These are phyloP conservation scores for Cylas formicarius DNA, from an alignment of 1,140 invertebrate species.

Conservation along the genomic window DNA sequence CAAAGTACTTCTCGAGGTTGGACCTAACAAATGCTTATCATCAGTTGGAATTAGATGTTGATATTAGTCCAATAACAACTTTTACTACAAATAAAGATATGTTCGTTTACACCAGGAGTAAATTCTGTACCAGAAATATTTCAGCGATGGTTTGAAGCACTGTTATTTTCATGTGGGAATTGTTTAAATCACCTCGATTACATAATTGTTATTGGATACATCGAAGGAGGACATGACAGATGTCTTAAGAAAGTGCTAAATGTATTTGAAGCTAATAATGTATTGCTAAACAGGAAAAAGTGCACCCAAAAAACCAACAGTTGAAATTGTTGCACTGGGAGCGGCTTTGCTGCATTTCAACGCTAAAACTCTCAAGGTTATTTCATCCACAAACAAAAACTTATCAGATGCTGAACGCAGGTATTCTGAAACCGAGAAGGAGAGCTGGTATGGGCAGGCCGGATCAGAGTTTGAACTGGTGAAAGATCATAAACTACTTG, in stretches of 20 bases:
- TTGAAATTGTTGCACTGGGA: slow-evolving; percentile 35
- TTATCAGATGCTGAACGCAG: slow-evolving; percentile 37
- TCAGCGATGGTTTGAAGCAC: slow-evolving; percentile 14
- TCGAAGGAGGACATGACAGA: slow-evolving; percentile 12
- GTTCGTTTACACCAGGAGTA: slow-evolving; percentile 35
- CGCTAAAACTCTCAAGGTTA: slow-evolving; percentile 27
- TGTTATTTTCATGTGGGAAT: slow-evolving; percentile 12
- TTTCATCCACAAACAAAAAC: slow-evolving; percentile 40
- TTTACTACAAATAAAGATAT: slow-evolving; percentile 37
- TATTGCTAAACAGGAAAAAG: slow-evolving; percentile 24
- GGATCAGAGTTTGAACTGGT: slow-evolving; percentile 18
- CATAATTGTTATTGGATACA: slow-evolving; percentile 15
- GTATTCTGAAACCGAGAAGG: slow-evolving; percentile 43
- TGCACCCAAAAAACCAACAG: slow-evolving; percentile 6
- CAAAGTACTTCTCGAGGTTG: slow-evolving; percentile 18
- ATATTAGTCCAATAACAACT: slow-evolving; percentile 37
- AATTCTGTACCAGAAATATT: slow-evolving; percentile 23
- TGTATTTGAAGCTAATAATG: slow-evolving; percentile 15
- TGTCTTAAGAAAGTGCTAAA: slow-evolving; percentile 16
- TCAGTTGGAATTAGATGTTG: slow-evolving; percentile 17
- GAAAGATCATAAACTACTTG: too few relatives aligned
- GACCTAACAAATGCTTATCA: slow-evolving; percentile 18
- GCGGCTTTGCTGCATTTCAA: slow-evolving; percentile 33
- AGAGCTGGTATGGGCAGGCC: slow-evolving; percentile 31
- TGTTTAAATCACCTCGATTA: slow-evolving; percentile 20